These are phyloP conservation scores for Emys orbicularis DNA, from an alignment of 2,797 vertebrate genomes.

Conservation along the genomic window DNA sequence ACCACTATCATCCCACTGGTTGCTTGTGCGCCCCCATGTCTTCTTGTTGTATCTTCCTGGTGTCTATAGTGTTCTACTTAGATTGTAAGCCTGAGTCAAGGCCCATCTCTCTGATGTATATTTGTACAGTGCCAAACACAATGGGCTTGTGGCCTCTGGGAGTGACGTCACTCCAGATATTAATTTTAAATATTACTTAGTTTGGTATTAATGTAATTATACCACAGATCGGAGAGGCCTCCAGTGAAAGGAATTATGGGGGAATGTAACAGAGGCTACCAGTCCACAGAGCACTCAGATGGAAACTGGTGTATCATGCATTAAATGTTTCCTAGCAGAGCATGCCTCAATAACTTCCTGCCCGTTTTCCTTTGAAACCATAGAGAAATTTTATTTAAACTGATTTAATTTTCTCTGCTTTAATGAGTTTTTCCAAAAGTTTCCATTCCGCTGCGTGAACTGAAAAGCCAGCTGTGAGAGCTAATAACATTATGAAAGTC, in stretches of 20 bases:
- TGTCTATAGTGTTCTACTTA: background rate
- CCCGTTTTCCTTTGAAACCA: slow-evolving; percentile 7
- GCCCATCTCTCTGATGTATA: background rate
- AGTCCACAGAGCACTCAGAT: background rate
- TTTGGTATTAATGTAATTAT: background rate
- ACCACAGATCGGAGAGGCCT: background rate
- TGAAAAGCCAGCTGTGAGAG: slow-evolving; percentile 62
- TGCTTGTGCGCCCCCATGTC: background rate
- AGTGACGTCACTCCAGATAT: background rate
- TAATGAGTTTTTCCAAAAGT: slow-evolving; percentile 52
- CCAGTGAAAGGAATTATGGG: background rate
- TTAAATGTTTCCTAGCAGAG: background rate
- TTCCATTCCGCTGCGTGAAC: slow-evolving; percentile 43
- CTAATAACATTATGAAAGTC: slow-evolving; percentile 58
- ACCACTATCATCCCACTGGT: background rate
- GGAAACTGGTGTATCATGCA: background rate
- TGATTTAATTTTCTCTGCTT: slow-evolving; percentile 57
- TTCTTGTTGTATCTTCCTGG: background rate
- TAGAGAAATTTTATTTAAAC: slow-evolving; percentile 32
- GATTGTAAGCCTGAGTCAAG: background rate
- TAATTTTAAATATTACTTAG: background rate
- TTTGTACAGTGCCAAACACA: background rate
- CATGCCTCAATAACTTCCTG: slow-evolving; percentile 24
- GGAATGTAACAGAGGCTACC: background rate
- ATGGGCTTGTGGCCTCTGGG: background rate